Evolutionary conservation across 1,140 invertebrate genomes (phyloP), one percentile per base, ranked within the genome.

Genomic region (Hesperophylax magnus): DNA sequence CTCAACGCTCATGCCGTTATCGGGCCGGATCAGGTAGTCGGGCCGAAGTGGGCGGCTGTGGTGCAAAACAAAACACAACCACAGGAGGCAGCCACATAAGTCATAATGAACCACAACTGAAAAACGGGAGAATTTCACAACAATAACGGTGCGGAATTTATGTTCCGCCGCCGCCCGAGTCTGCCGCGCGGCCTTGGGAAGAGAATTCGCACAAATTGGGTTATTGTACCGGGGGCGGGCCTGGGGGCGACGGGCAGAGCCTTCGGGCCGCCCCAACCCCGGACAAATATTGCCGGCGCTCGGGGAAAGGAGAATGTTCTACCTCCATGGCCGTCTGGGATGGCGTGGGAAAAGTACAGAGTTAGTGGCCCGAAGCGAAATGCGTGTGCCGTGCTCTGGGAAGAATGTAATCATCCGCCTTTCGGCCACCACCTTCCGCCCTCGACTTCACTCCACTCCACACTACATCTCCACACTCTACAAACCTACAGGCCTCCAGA

Each of bases 181-280:
- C 79, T 83, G 75, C 82, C 77, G 77, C 69, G 77, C 82, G 82
- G 79, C 82, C 82, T 84, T 84, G 82, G 77, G 24, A 81, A 77
- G 82, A 80, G 82, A 81, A 84, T 84, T 84, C 79, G 79, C 69
- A 79, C 82, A 84, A 84, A 84, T 84, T 84, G 82, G 82, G 82
- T 84, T 84, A 84, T 84, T 84, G 82, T 84, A 84, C 82, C 82
- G 77, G 82, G 39, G 52, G 47, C 31, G 27, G 79, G 69, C 71
- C 20, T 24, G 39, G 34, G 27, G 79, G 69, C 71, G 47, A 67
- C 17, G 77, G 76, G 24, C n/a, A 61, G 63, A 27, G 78, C 15
- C 11, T 54, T 0, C n/a, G 69, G 20, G 71, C n/a, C 47, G n/a
- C 7, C 47, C 17, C 24, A 39, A 8, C 34, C 31, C 63, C 63